These are phyloP conservation scores for Leuctra nigra DNA, from an alignment of 2,888 invertebrate species.

Conservation along the genomic window DNA sequence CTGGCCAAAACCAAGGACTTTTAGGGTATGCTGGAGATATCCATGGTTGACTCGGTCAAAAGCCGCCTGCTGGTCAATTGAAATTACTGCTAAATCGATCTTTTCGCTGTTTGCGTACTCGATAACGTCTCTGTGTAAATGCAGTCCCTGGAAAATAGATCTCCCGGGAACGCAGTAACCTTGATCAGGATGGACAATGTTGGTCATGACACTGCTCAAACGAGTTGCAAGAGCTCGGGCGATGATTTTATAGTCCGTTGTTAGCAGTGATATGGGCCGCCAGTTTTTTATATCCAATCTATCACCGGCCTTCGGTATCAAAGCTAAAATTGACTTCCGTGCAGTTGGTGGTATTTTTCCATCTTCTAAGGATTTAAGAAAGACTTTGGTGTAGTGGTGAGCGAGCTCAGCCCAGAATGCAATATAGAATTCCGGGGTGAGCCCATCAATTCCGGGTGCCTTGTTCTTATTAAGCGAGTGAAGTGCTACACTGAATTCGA, in stretches of 20 bases:
- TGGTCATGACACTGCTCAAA: not conserved
- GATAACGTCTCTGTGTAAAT: not conserved
- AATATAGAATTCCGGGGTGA: no score
- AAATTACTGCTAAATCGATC: not conserved
- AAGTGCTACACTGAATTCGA: no score
- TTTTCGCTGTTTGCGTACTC: not conserved
- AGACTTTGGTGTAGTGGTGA: no score
- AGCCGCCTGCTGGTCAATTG: not conserved
- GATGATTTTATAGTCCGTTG: not conserved
- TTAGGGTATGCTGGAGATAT: not conserved
- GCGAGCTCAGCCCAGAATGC: no score
- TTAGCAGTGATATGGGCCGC: slow-evolving; percentile 5
- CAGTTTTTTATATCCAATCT: not conserved
- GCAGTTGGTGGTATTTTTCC: no score
- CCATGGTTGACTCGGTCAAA: not conserved
- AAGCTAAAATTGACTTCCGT: no score
- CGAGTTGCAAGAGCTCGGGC: not conserved
- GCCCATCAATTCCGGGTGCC: no score
- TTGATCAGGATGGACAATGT: not conserved
- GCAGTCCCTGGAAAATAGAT: not conserved
- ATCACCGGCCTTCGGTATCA: not conserved
- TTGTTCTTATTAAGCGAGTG: no score
- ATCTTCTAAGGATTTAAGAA: no score
- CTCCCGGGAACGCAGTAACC: not conserved
- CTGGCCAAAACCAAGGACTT: not conserved